Conservation (phyloP, 2,113 vertebrate species). For the Daphoenositta chrysoptera region DNA sequence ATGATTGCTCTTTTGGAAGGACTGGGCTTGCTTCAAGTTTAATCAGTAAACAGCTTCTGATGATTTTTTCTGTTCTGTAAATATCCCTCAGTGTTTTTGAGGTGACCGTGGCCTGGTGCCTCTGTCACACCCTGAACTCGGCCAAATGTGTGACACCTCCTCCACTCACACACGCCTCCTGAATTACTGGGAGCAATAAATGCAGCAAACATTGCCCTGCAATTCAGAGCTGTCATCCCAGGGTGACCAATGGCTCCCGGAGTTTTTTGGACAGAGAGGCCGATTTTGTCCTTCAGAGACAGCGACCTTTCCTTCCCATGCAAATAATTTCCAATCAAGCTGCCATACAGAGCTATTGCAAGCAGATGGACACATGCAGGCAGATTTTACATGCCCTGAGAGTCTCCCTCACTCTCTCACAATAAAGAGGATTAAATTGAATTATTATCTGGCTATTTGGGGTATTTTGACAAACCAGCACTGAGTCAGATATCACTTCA, state of each 20-base stretch:
- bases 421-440: neutral
- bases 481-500: neutral
- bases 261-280: neutral
- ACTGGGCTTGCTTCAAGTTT: conserved; percentile 57
- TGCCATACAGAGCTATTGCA: neutral
- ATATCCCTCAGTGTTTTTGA: conserved; percentile 22
- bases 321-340: neutral
- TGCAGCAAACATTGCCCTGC: conserved; percentile 22
- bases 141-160: neutral
- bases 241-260: conserved; percentile 46
- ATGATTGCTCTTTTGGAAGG: conserved; percentile 65
- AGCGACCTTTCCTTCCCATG: neutral
- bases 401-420: neutral
- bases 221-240: conserved; percentile 41
- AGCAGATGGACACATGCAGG: conserved; percentile 1
- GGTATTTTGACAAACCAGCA: neutral
- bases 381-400: neutral
- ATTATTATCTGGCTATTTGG: neutral
- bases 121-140: neutral
- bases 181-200: conserved; percentile 32
- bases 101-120: conserved; percentile 49
- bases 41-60: conserved; percentile 66
- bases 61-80: conserved; percentile 36
- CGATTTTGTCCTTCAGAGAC: conserved; percentile 41
- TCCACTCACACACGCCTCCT: neutral